Evolutionary conservation across 2,113 vertebrate genomes (phyloP).

Genomic region (Cebus imitator): DNA sequence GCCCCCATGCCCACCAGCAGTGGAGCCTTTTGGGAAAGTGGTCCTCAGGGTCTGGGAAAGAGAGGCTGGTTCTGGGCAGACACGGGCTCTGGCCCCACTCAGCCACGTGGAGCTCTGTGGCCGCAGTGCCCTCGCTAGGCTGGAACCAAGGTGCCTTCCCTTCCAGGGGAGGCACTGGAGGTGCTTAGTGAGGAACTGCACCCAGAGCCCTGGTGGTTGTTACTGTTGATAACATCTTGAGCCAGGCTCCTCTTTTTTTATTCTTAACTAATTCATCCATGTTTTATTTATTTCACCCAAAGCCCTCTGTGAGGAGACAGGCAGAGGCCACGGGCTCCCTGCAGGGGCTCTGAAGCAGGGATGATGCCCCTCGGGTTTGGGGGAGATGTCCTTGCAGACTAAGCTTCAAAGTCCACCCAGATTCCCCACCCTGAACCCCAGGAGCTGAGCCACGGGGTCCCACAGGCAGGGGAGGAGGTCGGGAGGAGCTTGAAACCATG

Average conservation of each 20-base stretch:
- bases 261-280: background rate
- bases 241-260: background rate
- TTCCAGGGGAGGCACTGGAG: accelerated
- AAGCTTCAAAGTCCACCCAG: accelerated
- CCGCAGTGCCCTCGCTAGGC: accelerated
- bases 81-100: too few species aligned
- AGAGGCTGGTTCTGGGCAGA: background rate
- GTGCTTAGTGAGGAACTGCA: accelerated
- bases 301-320: background rate
- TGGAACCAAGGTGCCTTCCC: too few species aligned
- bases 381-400: too few species aligned
- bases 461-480: background rate
- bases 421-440: too few species aligned
- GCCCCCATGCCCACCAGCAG: accelerated
- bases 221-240: background rate
- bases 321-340: accelerated
- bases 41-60: background rate
- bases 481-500: accelerated
- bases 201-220: too few species aligned
- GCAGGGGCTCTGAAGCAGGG: background rate
- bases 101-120: background rate
- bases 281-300: background rate
- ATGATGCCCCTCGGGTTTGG: accelerated
- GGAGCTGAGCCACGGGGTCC: background rate
- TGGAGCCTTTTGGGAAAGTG: accelerated